Evolutionary conservation across 2,113 vertebrate species (phyloP).

Genomic region (Motacilla tschutschensis): DNA sequence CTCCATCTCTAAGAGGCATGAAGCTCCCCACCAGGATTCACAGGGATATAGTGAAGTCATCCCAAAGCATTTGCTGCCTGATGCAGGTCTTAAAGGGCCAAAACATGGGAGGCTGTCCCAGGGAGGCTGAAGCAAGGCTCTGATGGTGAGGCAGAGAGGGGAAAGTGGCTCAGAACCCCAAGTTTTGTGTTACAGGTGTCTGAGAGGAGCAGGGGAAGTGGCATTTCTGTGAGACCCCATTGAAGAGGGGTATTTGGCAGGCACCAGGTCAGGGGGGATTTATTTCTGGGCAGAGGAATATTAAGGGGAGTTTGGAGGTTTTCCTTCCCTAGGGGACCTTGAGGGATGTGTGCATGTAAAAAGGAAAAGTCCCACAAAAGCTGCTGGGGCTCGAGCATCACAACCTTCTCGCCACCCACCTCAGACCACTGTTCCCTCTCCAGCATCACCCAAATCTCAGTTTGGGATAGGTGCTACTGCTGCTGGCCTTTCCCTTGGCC

Average conservation of each 20-base stretch:
- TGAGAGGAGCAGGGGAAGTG: not conserved
- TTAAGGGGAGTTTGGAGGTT: not conserved
- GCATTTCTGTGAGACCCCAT: fast-evolving
- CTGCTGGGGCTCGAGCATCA: not conserved
- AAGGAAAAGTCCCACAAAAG: not conserved
- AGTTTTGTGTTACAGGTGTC: not conserved
- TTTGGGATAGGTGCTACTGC: not conserved
- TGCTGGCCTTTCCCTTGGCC: not conserved
- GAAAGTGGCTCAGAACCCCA: fast-evolving
- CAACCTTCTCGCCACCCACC: no score
- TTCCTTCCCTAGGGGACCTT: not conserved
- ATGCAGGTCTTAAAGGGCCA: not conserved
- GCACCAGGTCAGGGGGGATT: not conserved
- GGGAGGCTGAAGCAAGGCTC: not conserved
- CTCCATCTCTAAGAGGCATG: not conserved
- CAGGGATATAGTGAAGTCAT: not conserved
- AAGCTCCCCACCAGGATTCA: not conserved
- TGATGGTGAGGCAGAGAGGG: not conserved
- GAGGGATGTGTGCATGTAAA: not conserved
- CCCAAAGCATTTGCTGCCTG: not conserved
- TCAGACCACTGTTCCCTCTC: not conserved
- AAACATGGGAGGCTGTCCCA: not conserved
- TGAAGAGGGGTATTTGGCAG: not conserved
- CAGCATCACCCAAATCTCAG: not conserved
- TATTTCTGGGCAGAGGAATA: not conserved